Evolutionary conservation across 1,140 invertebrate genomes (phyloP), one percentile per base, ranked within the genome.

Genomic region (Uloborus diversus): DNA sequence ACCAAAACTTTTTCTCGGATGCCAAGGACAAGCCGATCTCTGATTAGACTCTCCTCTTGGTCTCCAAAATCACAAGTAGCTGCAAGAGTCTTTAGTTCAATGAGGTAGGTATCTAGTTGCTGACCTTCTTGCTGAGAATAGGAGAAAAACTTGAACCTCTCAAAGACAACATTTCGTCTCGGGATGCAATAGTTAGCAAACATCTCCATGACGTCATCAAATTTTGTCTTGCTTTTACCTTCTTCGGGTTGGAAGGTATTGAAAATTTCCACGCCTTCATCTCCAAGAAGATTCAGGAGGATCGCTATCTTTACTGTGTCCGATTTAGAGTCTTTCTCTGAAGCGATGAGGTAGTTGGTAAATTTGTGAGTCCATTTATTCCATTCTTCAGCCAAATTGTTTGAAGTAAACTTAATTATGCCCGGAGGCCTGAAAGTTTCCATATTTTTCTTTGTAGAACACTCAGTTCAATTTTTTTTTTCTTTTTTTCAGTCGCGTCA

Each of bases 1-100:
- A n/a, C n/a, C n/a, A n/a, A n/a, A n/a, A n/a, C 65, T 11, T 13
- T 68, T 11, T 68, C 65, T 47, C 49, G 4, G 17, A 71, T 71
- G 11, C 86, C 85, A 3, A 86, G 84, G 1, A 87, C 84, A 27
- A 87, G 85, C 47, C 84, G 78, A 64, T 86, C 86, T 35, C 85
- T 47, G 28, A 87, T 86, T 47, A 87, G 64, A 53, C 85, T 83
- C 17, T 87, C 85, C 32, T 83, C 73, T 7, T 87, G 68, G 2
- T 51, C 71, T 17, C 83, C 84, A 81, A 84, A 88, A 0, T 86
- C 83, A 78, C 87, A 87, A 47, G 84, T 68, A 56, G 86, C 84
- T 23, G 84, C 84, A 23, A 86, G 59, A 2, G 80, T 71, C 76
- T 87, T 85, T 30, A 87, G 71, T 11, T 82, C 65, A 14, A 85